These are phyloP conservation scores for Chaetops frenatus DNA, from an alignment of 2,113 vertebrate genomes.

Conservation along the genomic window DNA sequence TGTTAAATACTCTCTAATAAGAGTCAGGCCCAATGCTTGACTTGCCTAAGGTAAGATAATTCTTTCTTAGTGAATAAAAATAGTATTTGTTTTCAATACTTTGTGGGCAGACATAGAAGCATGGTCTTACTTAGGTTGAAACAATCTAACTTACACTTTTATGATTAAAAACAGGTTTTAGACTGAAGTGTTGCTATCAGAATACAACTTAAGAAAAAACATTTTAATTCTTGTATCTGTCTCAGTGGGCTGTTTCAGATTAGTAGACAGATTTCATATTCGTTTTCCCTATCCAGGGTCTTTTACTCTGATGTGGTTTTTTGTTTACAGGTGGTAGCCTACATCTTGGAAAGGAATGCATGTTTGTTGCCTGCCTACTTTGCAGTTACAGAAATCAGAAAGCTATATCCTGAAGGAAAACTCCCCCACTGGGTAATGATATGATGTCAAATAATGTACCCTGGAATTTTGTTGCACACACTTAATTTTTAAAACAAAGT, in stretches of 20 bases:
- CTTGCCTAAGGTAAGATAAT: background rate
- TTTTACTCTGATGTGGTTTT: background rate
- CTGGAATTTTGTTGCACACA: background rate
- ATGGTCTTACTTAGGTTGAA: background rate
- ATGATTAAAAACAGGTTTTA: background rate
- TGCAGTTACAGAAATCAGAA: slow-evolving; percentile 95
- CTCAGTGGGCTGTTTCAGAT: background rate
- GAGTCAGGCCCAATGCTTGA: background rate
- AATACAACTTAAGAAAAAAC: background rate
- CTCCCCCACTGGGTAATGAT: slow-evolving; percentile 92
- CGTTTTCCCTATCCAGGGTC: background rate
- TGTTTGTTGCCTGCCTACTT: slow-evolving; percentile 97
- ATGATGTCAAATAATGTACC: background rate
- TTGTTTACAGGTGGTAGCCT: slow-evolving; percentile 86
- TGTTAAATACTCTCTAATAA: background rate
- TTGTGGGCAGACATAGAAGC: background rate
- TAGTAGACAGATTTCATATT: background rate
- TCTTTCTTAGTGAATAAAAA: background rate
- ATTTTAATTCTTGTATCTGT: background rate
- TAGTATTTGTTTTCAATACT: background rate
- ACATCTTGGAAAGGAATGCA: slow-evolving; percentile 95
- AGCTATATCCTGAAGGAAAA: slow-evolving; percentile 94
- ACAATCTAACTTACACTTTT: background rate
- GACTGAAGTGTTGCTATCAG: background rate
- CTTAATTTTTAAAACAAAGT: background rate